Evolutionary conservation across 2,888 invertebrate genomes (phyloP).

Genomic region (Bombylius discolor): DNA sequence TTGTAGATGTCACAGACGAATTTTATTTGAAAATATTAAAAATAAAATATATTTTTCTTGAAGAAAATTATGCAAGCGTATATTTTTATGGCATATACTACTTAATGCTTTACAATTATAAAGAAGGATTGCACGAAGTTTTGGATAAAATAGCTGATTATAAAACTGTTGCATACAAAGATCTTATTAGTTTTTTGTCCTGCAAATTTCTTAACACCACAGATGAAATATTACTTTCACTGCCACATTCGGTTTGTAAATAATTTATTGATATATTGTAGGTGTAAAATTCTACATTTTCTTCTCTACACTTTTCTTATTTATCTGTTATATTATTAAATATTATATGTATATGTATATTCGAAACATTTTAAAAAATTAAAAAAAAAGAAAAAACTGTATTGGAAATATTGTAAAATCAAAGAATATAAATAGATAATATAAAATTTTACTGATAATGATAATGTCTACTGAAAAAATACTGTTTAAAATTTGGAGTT

Average conservation of each 20-base stretch:
- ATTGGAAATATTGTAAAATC: too few species aligned
- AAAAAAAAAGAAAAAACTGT: too few species aligned
- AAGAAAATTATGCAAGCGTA: neutral
- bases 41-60: neutral
- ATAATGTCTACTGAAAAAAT: too few species aligned
- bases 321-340: too few species aligned
- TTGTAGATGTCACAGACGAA: neutral
- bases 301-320: too few species aligned
- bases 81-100: neutral
- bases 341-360: too few species aligned
- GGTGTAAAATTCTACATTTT: too few species aligned
- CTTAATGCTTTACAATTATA: neutral
- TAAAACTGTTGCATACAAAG: neutral
- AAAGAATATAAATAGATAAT: too few species aligned
- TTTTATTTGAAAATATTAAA: neutral
- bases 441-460: too few species aligned
- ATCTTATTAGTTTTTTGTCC: neutral
- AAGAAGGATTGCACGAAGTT: too few species aligned
- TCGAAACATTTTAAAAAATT: too few species aligned
- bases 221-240: neutral
- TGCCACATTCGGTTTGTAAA: neutral
- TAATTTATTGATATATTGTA: neutral
- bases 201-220: neutral
- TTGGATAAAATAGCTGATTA: neutral
- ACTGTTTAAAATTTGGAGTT: too few species aligned